These are phyloP conservation scores for Antechinus flavipes DNA, from an alignment of 2,113 vertebrate genomes.

Conservation along the genomic window DNA sequence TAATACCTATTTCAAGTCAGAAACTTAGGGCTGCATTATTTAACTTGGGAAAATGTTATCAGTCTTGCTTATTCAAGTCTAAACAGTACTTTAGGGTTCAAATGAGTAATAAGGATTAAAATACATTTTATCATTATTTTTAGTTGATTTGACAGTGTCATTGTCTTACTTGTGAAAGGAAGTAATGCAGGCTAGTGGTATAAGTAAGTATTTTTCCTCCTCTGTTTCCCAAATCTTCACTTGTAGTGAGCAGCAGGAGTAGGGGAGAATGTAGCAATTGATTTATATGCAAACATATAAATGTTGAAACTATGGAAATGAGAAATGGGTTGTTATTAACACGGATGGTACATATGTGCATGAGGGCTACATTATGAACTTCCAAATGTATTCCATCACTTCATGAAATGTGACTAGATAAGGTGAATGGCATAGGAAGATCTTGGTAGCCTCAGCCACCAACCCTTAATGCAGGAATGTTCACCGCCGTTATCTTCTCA, in stretches of 20 bases:
- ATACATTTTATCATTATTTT: not conserved
- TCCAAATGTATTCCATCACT: not conserved
- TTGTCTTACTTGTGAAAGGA: not conserved
- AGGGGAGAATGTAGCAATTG: not conserved
- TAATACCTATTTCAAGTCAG: slow-evolving; percentile 1
- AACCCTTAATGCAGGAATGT: slow-evolving; percentile 24
- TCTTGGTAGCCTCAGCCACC: slow-evolving; percentile 8
- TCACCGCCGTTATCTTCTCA: slow-evolving; percentile 19
- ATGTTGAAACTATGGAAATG: not conserved
- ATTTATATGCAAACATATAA: not conserved
- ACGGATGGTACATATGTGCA: not conserved
- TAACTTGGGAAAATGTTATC: slow-evolving; percentile 4
- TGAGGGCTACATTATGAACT: not conserved
- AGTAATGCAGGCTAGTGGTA: not conserved
- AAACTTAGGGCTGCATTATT: slow-evolving; percentile 11
- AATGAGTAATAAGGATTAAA: not conserved
- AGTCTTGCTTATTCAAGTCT: not conserved
- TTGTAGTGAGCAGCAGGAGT: not conserved
- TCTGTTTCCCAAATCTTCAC: not conserved
- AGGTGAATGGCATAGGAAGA: not conserved
- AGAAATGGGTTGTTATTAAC: not conserved
- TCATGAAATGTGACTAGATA: not conserved
- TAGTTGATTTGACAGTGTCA: not conserved
- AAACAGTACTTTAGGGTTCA: not conserved
- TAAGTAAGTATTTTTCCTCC: not conserved